Evolutionary conservation across 2,113 vertebrate genomes (phyloP).

Genomic region (Cyanistes caeruleus): DNA sequence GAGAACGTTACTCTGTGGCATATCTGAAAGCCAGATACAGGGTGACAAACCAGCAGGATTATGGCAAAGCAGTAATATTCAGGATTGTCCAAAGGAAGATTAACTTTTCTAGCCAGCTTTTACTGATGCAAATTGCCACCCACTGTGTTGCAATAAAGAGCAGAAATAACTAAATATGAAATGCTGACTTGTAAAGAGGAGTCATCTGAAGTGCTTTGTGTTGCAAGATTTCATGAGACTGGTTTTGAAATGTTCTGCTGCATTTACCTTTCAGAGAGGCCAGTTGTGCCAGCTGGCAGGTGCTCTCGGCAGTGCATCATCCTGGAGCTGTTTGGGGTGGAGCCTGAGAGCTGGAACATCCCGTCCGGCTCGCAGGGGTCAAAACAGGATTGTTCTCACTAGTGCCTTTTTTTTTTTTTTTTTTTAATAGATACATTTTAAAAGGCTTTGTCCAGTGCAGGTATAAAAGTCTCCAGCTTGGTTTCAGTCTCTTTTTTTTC

Average conservation of each 20-base stretch:
- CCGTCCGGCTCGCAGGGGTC: fast-evolving
- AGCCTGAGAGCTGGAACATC: neutral
- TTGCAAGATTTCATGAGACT: slow-evolving; percentile 15
- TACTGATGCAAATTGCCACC: slow-evolving; percentile 11
- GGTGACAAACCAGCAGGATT: neutral
- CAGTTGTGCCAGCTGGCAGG: slow-evolving; percentile 14
- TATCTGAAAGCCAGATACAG: neutral
- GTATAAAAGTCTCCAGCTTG: neutral
- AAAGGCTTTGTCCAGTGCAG: neutral
- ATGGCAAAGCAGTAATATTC: neutral
- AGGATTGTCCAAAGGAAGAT: slow-evolving; percentile 32
- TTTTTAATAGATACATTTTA: neutral
- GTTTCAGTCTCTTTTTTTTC: neutral
- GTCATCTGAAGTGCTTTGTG: slow-evolving; percentile 8
- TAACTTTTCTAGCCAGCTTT: slow-evolving; percentile 24
- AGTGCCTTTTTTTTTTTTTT: neutral
- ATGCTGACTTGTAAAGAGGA: neutral
- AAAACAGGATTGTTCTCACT: neutral
- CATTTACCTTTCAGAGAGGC: neutral
- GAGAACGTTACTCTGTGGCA: neutral
- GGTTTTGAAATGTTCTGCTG: slow-evolving; percentile 21
- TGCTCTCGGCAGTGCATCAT: neutral
- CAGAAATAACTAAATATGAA: slow-evolving; percentile 1
- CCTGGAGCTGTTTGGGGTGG: neutral
- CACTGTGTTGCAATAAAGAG: neutral